Evolutionary conservation across 2,888 invertebrate species (phyloP).

Genomic region (Lissonota sp.): DNA sequence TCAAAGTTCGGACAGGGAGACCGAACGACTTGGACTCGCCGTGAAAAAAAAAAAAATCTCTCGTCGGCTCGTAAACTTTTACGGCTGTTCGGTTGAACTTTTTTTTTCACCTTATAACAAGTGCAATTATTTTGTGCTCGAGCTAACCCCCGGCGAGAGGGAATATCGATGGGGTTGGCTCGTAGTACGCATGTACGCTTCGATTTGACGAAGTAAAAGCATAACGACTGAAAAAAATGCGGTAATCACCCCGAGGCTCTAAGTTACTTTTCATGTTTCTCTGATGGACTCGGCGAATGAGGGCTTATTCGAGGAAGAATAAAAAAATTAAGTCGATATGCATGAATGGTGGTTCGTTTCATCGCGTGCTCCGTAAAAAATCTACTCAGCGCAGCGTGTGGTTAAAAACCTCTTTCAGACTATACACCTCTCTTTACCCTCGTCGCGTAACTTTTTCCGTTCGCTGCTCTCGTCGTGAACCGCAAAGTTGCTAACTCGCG

Average conservation of each 20-base stretch:
- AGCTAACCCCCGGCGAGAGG: too few relatives aligned
- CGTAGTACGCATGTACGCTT: neutral
- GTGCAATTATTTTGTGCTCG: too few relatives aligned
- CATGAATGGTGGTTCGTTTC: conserved; percentile 7
- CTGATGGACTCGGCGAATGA: conserved; percentile 28
- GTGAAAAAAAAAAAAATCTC: conserved; percentile 63
- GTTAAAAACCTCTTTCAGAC: conserved; percentile 4
- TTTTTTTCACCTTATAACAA: conserved; percentile 28
- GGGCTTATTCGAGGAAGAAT: conserved; percentile 16
- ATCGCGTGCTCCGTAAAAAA: conserved; percentile 39
- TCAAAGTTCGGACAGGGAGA: conserved; percentile 52
- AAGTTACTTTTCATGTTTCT: conserved; percentile 66
- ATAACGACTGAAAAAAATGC: conserved; percentile 51
- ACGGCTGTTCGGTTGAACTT: conserved; percentile 55
- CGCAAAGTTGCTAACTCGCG: conserved; percentile 55
- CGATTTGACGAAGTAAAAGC: conserved; percentile 33
- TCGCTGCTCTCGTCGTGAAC: conserved; percentile 45
- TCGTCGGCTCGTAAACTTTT: conserved; percentile 70
- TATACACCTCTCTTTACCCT: neutral
- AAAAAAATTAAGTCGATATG: conserved; percentile 11
- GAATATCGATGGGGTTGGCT: too few relatives aligned
- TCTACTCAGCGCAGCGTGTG: conserved; percentile 5
- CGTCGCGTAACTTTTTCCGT: conserved; percentile 52
- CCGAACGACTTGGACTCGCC: conserved; percentile 31
- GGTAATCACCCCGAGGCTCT: conserved; percentile 66